Percentiles rank a stretch among this genome's conserved stretches.
phyloP scores from a whole-genome alignment of 1,140 invertebrate genomes.

The Megathymus violae region DNA sequence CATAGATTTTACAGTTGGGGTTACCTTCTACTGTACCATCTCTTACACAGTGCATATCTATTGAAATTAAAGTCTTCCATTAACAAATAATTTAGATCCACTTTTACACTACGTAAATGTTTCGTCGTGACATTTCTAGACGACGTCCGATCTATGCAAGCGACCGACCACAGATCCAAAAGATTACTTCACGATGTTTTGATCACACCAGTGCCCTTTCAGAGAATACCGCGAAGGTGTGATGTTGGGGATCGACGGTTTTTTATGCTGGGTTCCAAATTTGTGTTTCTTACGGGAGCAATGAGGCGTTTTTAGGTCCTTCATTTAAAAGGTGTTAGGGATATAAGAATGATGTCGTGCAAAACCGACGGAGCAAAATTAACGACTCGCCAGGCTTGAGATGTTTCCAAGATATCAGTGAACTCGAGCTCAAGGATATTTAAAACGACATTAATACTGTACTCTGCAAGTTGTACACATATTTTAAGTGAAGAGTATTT shows the following conservation, averaged over 20 bases:
- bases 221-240: constrained; percentile 51
- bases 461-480: no score
- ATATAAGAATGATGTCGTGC: no score
- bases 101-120: neutral
- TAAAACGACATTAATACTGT: neutral
- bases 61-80: no score
- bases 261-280: constrained; percentile 18
- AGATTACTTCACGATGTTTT: constrained; percentile 68
- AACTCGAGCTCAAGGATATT: neutral
- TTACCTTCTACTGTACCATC: no score
- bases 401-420: constrained; percentile 30
- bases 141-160: neutral
- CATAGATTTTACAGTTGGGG: no score
- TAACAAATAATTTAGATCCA: no score
- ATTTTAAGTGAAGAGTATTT: no score
- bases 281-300: constrained; percentile 20
- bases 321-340: constrained; percentile 38
- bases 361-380: no score
- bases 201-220: constrained; percentile 58
- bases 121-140: neutral
- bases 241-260: constrained; percentile 34
- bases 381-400: constrained; percentile 58
- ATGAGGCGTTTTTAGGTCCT: constrained; percentile 33
- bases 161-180: constrained; percentile 39
- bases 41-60: no score